Base-by-base conservation (phyloP, 2,797 vertebrate species). In the Pipistrellus kuhlii region DNA sequence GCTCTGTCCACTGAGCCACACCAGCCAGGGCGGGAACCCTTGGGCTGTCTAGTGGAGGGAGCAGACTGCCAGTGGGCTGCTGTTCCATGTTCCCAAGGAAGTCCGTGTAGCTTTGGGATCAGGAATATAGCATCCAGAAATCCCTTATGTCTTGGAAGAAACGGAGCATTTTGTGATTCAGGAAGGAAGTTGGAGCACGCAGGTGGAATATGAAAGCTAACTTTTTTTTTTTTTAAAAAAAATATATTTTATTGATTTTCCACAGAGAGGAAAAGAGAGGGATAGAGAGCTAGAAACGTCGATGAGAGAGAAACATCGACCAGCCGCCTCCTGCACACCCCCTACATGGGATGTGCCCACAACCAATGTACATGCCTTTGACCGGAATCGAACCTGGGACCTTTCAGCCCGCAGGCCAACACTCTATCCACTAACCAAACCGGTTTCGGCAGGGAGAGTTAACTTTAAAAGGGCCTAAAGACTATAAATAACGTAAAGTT, bases 41-140 rank as follows among this genome's bases (percentile, higher is more conserved):
- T 14, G 8, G 44, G 8, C 55, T 51, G 21, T 41, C 38, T 41
- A 11, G 57, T 17, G 68, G 41, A 2, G 17, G 30, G 57, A 66
- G 14, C 18, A 3, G 1, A 11, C 48, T 21, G 32, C 41, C 23
- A 0, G 21, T 0, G 2, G n/a, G 9, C 2, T 11, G 1, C 12
- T 17, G 21, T 64, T 44, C 48, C 13, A 0, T 7, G 2, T 44
- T 23, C 35, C 12, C 57, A 55, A 30, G n/a, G 78, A 62, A 14
- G 15, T 53, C 4, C 1, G 21, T 38, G 3, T 23, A n/a, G 82
- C 64, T 78, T 92, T 77, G 55, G 38, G 46, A 35, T 59, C 46
- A 69, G 44, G 72, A 88, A 6, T 4, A 4, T 4, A 32, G 18
- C 46, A 2, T 80, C 59, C 25, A 30, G 62, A 87, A 75, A 57